Conservation (phyloP, 1,140 invertebrate genomes). For the Neocloeon triangulifer region DNA sequence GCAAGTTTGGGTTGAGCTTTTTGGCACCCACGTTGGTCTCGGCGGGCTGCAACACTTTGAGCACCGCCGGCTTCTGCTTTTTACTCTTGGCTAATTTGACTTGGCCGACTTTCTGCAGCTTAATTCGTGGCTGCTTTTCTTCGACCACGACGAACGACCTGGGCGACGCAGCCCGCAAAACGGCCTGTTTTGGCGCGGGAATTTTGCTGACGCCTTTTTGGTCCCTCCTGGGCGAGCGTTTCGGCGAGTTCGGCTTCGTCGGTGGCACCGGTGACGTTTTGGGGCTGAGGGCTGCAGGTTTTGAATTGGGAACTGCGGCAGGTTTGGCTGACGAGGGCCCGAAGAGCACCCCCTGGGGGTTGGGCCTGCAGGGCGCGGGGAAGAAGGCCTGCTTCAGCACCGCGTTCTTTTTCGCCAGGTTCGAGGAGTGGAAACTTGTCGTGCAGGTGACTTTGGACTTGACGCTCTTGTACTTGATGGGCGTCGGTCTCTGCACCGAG, state of each 20-base stretch:
- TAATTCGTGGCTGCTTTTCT: background rate
- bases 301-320: too few relatives aligned
- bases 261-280: background rate
- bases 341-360: too few relatives aligned
- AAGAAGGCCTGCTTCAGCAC: too few relatives aligned
- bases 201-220: too few relatives aligned
- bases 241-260: background rate
- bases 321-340: too few relatives aligned
- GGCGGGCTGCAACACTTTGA: slow-evolving; percentile 17
- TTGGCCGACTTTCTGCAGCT: background rate
- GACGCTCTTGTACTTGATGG: slow-evolving; percentile 23
- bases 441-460: slow-evolving; percentile 11
- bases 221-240: background rate
- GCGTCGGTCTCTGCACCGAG: slow-evolving; percentile 24
- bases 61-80: background rate
- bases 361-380: too few relatives aligned
- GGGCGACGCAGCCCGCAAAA: background rate
- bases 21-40: slow-evolving; percentile 56
- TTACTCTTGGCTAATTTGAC: background rate
- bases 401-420: too few relatives aligned
- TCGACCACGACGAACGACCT: slow-evolving; percentile 1
- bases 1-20: slow-evolving; percentile 53
- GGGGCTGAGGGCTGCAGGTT: too few relatives aligned
- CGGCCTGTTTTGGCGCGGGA: background rate
- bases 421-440: too few relatives aligned